Conservation (phyloP, 2,888 invertebrate species). For the Amphipyra tragopoginis region DNA sequence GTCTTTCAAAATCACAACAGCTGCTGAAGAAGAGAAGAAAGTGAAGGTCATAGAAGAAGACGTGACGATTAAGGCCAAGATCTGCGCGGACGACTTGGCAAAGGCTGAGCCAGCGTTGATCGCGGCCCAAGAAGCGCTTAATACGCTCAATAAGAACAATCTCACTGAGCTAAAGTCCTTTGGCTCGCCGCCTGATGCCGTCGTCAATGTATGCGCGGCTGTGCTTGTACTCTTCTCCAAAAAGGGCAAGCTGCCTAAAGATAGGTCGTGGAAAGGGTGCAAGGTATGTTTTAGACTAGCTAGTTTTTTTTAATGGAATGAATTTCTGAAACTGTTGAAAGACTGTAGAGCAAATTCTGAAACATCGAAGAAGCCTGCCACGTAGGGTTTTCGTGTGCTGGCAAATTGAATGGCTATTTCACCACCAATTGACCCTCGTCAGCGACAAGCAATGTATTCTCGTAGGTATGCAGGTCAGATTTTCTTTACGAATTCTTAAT, state of each 20-base stretch:
- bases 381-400: no score
- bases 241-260: constrained; percentile 96
- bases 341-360: no score
- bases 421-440: no score
- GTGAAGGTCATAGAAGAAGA: constrained; percentile 97
- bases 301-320: neutral
- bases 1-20: constrained; percentile 68
- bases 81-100: constrained; percentile 96
- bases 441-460: no score
- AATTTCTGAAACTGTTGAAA: no score
- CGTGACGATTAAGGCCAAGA: constrained; percentile 95
- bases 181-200: constrained; percentile 96
- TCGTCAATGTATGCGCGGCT: constrained; percentile 95
- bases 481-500: no score
- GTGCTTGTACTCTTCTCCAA: constrained; percentile 96
- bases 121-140: constrained; percentile 97
- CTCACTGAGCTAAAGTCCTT: constrained; percentile 98
- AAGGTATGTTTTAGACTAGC: constrained; percentile 86
- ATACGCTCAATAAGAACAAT: constrained; percentile 98
- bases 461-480: no score
- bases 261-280: constrained; percentile 97
- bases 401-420: no score
- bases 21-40: constrained; percentile 96
- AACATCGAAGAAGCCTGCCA: no score
- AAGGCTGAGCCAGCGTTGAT: constrained; percentile 97